Evolutionary conservation across 2,888 invertebrate genomes (phyloP), one percentile per base, ranked within the genome.

Genomic region (Oscheius onirici): DNA sequence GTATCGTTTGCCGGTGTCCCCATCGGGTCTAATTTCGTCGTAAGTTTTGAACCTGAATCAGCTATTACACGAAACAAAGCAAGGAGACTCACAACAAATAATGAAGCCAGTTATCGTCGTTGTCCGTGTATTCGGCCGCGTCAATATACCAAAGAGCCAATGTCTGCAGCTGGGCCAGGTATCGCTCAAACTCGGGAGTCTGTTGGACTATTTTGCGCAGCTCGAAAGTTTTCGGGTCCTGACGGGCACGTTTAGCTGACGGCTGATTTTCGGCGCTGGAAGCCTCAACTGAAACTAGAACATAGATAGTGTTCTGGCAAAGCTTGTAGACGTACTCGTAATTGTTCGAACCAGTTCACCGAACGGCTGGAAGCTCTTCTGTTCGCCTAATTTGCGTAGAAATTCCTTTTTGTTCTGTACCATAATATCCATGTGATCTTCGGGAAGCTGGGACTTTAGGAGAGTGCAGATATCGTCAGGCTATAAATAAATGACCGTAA

Each of bases 101-200:
- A 65, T 84, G 79, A 69, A 92, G 91, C 97, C 97, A 99, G 82
- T 93, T 92, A 15, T 93, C 92, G 90, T 99, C 97, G 88, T 92
- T 91, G 89, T 97, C 96, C 80, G 99, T 94, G 86, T 93, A 95
- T 43, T 93, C 94, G 0, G 95, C 96, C 15, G 94, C 96, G 90
- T 99, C 97, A 80, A 99, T 94, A 89, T 93, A 77, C 80, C 76
- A 86, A 72, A 96, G 89, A 11, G 97, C 91, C 86, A 96, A 94
- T 0, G 95, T 94, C 89, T 97, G 95, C 81, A 97, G 90, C 66
- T 93, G 91, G 78, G 92, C 91, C 88, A 96, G 94, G 88, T 92
- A 96, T 3, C 91, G 90, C 28, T 91, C 88, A 88, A 95, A 96
- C 0, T 92, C 92, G 0, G 92, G 91, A 5, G 84, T 79, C 63